Percentiles rank a stretch among this genome's conserved stretches.
phyloP scores from a whole-genome alignment of 2,113 vertebrate genomes.

The Corydoras sp. region DNA sequence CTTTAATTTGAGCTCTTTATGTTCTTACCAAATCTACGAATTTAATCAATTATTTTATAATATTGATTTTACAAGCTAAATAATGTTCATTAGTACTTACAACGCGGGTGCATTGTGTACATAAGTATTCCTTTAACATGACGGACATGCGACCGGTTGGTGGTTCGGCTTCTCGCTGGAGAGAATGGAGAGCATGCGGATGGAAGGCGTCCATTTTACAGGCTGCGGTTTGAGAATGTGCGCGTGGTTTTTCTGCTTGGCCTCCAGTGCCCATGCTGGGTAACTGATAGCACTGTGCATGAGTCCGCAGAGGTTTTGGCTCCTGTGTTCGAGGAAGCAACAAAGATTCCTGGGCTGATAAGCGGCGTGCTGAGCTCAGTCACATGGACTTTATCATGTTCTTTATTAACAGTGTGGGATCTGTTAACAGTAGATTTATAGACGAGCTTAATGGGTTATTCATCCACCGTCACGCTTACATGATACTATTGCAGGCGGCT shows the following conservation, averaged over 20 bases:
- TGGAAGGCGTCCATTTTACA: conserved; percentile 14
- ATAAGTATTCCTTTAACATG: no score
- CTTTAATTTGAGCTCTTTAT: no score
- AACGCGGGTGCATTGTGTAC: no score
- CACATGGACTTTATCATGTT: conserved; percentile 30
- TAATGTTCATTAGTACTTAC: no score
- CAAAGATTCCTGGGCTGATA: conserved; percentile 11
- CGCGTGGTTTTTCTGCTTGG: conserved; percentile 50
- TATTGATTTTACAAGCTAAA: no score
- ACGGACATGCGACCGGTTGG: background rate
- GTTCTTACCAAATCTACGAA: no score
- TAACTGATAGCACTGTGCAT: conserved; percentile 60
- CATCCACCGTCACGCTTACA: conserved; percentile 1
- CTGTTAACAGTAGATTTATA: conserved; percentile 25
- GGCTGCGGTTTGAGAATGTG: conserved; percentile 35
- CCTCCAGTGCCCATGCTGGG: conserved; percentile 48
- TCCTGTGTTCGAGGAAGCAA: conserved; percentile 36
- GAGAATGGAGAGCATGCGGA: background rate
- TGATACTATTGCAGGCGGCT: conserved; percentile 1
- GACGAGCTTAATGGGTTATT: conserved; percentile 22
- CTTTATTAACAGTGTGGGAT: conserved; percentile 6
- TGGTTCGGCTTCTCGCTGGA: conserved; percentile 7
- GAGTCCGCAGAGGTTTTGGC: conserved; percentile 36
- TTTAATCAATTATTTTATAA: no score
- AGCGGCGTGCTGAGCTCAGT: conserved; percentile 31